Evolutionary conservation across 2,113 vertebrate genomes (phyloP).

Genomic region (Oncorhynchus gorbuscha): DNA sequence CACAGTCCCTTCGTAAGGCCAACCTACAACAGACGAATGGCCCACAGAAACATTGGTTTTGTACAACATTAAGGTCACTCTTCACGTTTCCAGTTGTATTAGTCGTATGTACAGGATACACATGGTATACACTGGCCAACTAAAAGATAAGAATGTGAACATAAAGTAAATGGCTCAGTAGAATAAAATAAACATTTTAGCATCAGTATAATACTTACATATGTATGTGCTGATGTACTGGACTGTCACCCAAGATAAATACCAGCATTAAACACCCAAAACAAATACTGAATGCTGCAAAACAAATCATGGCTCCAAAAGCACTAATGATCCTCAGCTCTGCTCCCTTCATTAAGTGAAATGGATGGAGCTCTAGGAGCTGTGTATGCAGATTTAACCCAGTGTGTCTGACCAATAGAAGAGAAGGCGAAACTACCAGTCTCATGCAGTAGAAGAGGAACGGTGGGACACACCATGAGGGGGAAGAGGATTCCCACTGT

Average conservation of each 20-base stretch:
- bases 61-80: too few relatives aligned
- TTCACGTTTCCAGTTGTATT: too few relatives aligned
- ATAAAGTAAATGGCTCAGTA: too few relatives aligned
- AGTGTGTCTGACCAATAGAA: not conserved
- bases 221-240: not conserved
- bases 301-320: constrained; percentile 12
- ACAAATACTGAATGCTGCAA: constrained; percentile 2
- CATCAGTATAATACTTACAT: not conserved
- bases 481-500: too few relatives aligned
- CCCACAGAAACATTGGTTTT: constrained; percentile 19
- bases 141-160: too few relatives aligned
- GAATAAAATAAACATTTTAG: too few relatives aligned
- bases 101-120: too few relatives aligned
- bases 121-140: too few relatives aligned
- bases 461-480: too few relatives aligned
- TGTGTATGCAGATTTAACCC: constrained; percentile 9
- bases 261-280: constrained; percentile 30
- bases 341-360: constrained; percentile 4
- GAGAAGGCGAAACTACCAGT: not conserved
- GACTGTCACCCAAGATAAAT: constrained; percentile 31
- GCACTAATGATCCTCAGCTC: constrained; percentile 3
- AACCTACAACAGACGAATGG: not conserved
- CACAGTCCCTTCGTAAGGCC: not conserved
- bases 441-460: too few relatives aligned
- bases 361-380: constrained; percentile 6